Percentiles rank a stretch among this genome's conserved stretches.
Conservation (phyloP, 2,888 invertebrate species). For the Amblyteles armatorius region DNA sequence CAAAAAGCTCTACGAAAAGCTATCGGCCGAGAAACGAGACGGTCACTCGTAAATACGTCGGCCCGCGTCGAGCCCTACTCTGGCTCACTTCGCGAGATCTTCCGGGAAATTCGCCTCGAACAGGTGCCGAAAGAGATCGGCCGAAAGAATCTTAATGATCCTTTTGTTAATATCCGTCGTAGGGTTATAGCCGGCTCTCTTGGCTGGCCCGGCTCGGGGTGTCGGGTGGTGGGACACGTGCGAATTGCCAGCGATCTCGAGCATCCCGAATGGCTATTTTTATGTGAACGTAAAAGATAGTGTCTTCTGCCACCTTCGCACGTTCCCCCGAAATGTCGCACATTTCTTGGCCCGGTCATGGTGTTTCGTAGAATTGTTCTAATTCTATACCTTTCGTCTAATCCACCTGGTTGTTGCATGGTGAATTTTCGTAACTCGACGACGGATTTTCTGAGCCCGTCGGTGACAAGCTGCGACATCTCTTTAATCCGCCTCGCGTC, state of each 20-base stretch:
- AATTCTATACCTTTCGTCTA: conserved; percentile 2
- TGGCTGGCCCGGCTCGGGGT: background rate
- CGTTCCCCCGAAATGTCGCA: conserved; percentile 4
- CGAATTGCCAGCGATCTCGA: conserved; percentile 11
- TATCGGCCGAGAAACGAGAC: conserved; percentile 14
- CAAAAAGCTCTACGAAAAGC: background rate
- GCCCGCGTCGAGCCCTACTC: background rate
- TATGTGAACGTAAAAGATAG: background rate
- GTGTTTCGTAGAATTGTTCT: conserved; percentile 18
- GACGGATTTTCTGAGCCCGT: background rate
- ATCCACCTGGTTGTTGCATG: background rate
- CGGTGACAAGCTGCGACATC: background rate
- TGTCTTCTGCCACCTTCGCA: conserved; percentile 21
- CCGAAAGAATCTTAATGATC: conserved; percentile 25
- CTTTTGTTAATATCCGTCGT: conserved; percentile 22
- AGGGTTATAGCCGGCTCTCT: background rate
- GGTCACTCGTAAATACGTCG: conserved; percentile 13
- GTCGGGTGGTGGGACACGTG: background rate
- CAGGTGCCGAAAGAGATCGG: conserved; percentile 7
- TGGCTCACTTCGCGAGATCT: background rate
- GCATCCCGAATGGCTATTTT: conserved; percentile 20
- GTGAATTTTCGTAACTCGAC: background rate
- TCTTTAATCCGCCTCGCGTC: background rate
- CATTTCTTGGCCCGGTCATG: conserved; percentile 7
- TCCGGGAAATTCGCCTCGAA: conserved; percentile 5